Conservation (phyloP, 2,113 vertebrate genomes). For the Dicerorhinus sumatrensis region DNA sequence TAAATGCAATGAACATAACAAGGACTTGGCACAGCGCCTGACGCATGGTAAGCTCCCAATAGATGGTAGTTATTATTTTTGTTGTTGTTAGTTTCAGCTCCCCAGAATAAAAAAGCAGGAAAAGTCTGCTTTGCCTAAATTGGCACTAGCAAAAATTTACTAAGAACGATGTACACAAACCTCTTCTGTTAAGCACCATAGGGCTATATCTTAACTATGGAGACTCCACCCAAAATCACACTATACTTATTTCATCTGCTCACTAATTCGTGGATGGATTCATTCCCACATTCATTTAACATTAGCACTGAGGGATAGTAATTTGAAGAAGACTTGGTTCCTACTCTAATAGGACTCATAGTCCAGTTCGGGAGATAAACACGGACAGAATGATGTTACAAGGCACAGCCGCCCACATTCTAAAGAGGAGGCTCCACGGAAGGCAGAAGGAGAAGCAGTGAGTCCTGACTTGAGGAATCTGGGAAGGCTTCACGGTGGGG, state of each 20-base stretch:
- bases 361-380: background rate
- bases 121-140: background rate
- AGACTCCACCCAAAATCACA: background rate
- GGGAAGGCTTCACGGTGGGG: background rate
- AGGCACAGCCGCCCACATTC: background rate
- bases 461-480: background rate
- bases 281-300: background rate
- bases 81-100: background rate
- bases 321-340: background rate
- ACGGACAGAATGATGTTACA: background rate
- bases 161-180: background rate
- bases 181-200: background rate
- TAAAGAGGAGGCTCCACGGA: background rate
- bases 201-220: background rate
- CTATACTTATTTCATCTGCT: background rate
- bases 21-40: background rate
- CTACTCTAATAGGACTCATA: background rate
- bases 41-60: background rate
- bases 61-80: background rate
- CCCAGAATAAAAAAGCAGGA: background rate
- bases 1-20: background rate
- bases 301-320: background rate
- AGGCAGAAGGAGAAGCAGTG: background rate
- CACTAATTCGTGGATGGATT: background rate
- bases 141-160: background rate